These are phyloP conservation scores for Otis tarda DNA, from an alignment of 2,113 vertebrate species.

Conservation along the genomic window DNA sequence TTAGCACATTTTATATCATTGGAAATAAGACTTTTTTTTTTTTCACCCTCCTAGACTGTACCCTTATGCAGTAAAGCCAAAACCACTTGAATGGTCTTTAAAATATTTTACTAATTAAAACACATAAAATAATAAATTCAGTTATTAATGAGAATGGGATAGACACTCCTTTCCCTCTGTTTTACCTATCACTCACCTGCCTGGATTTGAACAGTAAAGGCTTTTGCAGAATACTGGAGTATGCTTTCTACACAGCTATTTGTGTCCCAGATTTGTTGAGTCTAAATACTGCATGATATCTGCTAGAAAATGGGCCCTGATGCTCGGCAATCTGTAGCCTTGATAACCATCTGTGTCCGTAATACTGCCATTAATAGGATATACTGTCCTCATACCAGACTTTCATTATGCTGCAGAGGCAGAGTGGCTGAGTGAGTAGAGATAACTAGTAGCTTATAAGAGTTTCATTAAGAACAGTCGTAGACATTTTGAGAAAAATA, in stretches of 20 bases:
- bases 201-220: neutral
- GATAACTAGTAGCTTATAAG: conserved; percentile 38
- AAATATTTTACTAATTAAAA: neutral
- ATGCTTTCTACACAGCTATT: neutral
- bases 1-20: neutral
- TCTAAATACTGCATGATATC: conserved; percentile 32
- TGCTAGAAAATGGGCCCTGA: neutral
- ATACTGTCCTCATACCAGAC: conserved; percentile 6
- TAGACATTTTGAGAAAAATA: conserved; percentile 45
- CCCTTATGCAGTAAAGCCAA: neutral
- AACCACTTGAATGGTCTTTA: neutral
- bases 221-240: neutral
- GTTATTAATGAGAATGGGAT: neutral
- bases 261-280: neutral
- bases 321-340: neutral
- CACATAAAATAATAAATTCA: neutral
- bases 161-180: neutral
- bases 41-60: neutral
- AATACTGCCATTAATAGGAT: conserved; percentile 49
- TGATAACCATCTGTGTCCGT: conserved; percentile 43
- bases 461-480: neutral
- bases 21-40: neutral
- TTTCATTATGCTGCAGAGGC: conserved; percentile 32
- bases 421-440: conserved; percentile 6
- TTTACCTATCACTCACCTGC: neutral